Evolutionary conservation across 2,113 vertebrate species (phyloP), one percentile per base, ranked within the genome.

Genomic region (Probosciger aterrimus): DNA sequence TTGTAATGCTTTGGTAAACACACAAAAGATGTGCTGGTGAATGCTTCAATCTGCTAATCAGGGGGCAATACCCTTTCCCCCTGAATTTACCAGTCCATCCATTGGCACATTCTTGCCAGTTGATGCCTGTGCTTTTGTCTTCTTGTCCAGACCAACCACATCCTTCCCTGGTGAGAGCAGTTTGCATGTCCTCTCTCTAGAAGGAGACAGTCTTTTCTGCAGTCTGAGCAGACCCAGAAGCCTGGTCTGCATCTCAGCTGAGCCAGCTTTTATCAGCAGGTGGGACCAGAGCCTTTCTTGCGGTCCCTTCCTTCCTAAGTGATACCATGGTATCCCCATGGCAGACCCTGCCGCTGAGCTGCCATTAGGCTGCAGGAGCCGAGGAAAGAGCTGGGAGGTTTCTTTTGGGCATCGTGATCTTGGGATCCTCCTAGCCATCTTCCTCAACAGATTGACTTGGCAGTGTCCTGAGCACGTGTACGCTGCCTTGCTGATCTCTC

Each of bases 171-270:
- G 17, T 49, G 31, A 82, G 23, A 63, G 25, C 6, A 52, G 2
- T 55, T 67, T 90, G 6, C 17, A 47, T 24, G 20, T 14, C 31
- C 13, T 82, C 27, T 9, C 17, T 80, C 35, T 60, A 47, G 28
- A 53, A 86, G 18, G 33, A 50, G 22, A n/a, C 5, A 39, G 28
- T 53, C 23, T 31, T 68, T 85, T 79, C 52, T 57, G 28, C 52
- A 46, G 3, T 14, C 30, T 31, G 28, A 85, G 39, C n/a, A 85
- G 37, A 76, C 6, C 10, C 30, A 76, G 31, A 37, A 68, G 23
- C 19, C 3, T 0, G 0, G 35, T 67, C 28, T 67, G 6, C 50
- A 35, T 62, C 31, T 43, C 0, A 0, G 1, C 28, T 75, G 28
- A 82, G n/a, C 17, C 35, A 46, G 23, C 15, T 59, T 44, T 64